Conservation (phyloP, 2,888 invertebrate species). For the Drosophila nigritarsus region DNA sequence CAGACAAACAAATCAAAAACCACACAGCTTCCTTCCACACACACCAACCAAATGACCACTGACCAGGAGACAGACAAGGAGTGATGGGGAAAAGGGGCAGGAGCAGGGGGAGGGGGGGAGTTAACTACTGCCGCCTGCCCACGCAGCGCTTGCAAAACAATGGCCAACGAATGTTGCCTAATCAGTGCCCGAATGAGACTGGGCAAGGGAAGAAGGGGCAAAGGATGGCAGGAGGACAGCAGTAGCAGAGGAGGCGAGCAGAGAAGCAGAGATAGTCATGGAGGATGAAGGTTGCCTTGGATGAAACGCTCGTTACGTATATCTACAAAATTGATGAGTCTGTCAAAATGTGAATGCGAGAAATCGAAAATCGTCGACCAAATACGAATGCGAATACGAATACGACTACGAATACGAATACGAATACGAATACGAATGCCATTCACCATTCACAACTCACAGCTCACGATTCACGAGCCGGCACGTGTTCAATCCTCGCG, state of each 20-base stretch:
- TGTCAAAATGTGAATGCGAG: conserved; percentile 81
- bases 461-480: conserved; percentile 3
- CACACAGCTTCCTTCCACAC: conserved; percentile 71
- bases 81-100: background rate
- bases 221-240: background rate
- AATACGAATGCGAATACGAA: conserved; percentile 1
- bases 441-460: conserved; percentile 3
- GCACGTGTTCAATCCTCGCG: conserved; percentile 69
- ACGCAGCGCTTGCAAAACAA: conserved; percentile 63
- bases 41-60: conserved; percentile 33
- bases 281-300: conserved; percentile 14
- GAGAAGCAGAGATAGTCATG: background rate
- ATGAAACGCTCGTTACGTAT: conserved; percentile 47
- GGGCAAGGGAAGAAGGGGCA: background rate
- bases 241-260: background rate
- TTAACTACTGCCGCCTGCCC: conserved; percentile 42
- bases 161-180: conserved; percentile 68
- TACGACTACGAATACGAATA: background rate
- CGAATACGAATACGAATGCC: background rate
- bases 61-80: conserved; percentile 10
- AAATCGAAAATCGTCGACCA: conserved; percentile 50
- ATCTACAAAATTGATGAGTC: conserved; percentile 80
- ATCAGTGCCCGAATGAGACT: conserved; percentile 51
- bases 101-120: background rate
- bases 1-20: conserved; percentile 76